These are phyloP conservation scores for Rhinatrema bivittatum DNA, from an alignment of 2,797 vertebrate species.

Conservation along the genomic window DNA sequence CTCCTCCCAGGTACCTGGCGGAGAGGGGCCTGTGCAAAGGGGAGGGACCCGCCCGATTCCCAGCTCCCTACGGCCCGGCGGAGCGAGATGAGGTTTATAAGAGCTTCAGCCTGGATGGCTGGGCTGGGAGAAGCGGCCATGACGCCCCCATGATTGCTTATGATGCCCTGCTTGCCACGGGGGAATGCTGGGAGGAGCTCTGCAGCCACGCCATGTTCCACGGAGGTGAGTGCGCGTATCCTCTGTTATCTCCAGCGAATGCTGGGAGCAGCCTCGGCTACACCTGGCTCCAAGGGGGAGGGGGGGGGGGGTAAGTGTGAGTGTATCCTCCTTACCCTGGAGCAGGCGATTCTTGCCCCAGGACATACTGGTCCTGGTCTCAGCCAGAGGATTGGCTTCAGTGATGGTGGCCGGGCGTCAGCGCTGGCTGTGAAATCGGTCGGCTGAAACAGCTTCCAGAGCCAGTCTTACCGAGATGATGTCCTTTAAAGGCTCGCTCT, in stretches of 20 bases:
- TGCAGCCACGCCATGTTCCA: constrained; percentile 54
- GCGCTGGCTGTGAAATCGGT: too few relatives aligned
- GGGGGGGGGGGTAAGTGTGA: too few relatives aligned
- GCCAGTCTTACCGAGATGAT: too few relatives aligned
- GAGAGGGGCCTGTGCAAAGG: constrained; percentile 48
- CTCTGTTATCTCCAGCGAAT: too few relatives aligned
- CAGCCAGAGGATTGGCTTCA: too few relatives aligned
- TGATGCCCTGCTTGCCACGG: constrained; percentile 52
- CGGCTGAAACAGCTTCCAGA: too few relatives aligned
- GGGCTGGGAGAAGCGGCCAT: constrained; percentile 60
- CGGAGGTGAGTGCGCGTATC: constrained; percentile 45
- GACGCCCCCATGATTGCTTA: constrained; percentile 66
- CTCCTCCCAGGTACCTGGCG: constrained; percentile 49
- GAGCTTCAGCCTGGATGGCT: constrained; percentile 57
- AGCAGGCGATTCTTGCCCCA: too few relatives aligned
- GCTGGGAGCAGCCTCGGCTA: too few relatives aligned
- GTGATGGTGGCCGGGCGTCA: too few relatives aligned
- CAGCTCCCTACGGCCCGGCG: constrained; percentile 35
- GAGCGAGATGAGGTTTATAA: constrained; percentile 57
- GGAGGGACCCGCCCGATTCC: constrained; percentile 45
- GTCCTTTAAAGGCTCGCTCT: too few relatives aligned
- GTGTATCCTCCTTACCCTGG: neutral
- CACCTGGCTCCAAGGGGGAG: too few relatives aligned
- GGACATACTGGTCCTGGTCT: too few relatives aligned
- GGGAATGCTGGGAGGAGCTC: constrained; percentile 56